Base-by-base conservation (phyloP, 2,888 invertebrate genomes). In the Trachelus troglodyta region DNA sequence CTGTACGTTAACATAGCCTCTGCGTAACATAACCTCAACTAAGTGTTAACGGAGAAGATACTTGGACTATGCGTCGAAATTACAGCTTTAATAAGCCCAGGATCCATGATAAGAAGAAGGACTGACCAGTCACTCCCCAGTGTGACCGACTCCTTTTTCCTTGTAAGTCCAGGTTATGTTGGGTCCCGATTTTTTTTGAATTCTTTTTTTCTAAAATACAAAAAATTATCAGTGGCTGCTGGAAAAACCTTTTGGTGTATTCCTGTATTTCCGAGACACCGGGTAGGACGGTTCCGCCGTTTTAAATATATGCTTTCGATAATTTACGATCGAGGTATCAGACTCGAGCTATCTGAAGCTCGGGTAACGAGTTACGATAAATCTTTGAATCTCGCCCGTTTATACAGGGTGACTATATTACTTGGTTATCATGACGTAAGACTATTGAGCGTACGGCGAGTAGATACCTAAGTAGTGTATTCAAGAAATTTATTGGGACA, bases 341-440 rank as follows among this genome's bases (percentile, higher is more conserved):
- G 80, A 81, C 82, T 78, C 79, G 78, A 82, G 83, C 77, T 79
- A 83, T 81, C 81, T 79, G 75, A 78, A 75, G 76, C 78, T 79
- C 35, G 77, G 81, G 83, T 85, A 85, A 83, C 83, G 81, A 84
- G 83, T 81, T 84, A 81, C 81, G 84, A 86, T 86, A 85, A 86
- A 81, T 81, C 83, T 82, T 80, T 80, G 78, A 83, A 83, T 85
- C 83, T 83, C 82, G 31, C 31, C 33, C 12, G 71, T 31, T 34
- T 34, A 31, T 71, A 71, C 33, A 34, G 71, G 71, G 71, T 71
- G 71, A 33, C 71, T 34, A 12, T 56, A 56, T 56, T 56, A 56
- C 15, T 56, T 56, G 23, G 15, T 23, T 56, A 56, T 56, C 2
- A 56, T 23, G 56, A 56, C 9, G 23, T 56, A 56, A 56, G 2